Conservation (phyloP, 2,888 invertebrate species). For the Lepidochrysops patricia region DNA sequence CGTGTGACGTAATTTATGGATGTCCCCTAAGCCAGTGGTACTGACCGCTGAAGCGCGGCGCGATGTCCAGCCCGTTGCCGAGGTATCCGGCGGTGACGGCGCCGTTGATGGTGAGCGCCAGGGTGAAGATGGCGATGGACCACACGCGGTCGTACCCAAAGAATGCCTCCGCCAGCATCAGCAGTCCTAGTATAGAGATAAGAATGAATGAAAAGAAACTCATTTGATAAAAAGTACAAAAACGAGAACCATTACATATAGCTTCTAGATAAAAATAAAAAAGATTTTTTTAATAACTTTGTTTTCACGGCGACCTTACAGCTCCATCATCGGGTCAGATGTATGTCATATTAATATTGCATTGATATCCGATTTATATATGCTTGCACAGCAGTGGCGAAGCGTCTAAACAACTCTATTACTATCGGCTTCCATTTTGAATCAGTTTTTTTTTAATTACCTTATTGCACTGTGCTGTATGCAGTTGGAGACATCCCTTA, state of each 20-base stretch:
- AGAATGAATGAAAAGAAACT: neutral
- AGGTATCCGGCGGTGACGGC: conserved; percentile 90
- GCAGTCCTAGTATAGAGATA: conserved; percentile 45
- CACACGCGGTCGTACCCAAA: conserved; percentile 80
- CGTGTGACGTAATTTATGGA: no score
- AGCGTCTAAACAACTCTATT: no score
- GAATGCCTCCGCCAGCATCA: conserved; percentile 84
- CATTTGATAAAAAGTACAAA: neutral
- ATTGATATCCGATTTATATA: no score
- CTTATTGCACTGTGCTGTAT: no score
- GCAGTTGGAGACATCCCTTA: no score
- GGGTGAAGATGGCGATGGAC: conserved; percentile 85
- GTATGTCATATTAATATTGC: no score
- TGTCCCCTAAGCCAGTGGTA: neutral
- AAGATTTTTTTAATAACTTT: no score
- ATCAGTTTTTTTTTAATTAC: no score
- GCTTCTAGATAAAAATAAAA: neutral
- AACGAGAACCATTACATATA: neutral
- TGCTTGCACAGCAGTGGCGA: no score
- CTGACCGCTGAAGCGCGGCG: conserved; percentile 89
- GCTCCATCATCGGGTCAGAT: no score
- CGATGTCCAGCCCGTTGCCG: conserved; percentile 89
- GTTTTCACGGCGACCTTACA: no score
- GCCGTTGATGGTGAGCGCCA: conserved; percentile 87
- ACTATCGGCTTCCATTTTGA: no score